Conservation (phyloP, 2,797 vertebrate genomes). For the Chiroxiphia lanceolata region DNA sequence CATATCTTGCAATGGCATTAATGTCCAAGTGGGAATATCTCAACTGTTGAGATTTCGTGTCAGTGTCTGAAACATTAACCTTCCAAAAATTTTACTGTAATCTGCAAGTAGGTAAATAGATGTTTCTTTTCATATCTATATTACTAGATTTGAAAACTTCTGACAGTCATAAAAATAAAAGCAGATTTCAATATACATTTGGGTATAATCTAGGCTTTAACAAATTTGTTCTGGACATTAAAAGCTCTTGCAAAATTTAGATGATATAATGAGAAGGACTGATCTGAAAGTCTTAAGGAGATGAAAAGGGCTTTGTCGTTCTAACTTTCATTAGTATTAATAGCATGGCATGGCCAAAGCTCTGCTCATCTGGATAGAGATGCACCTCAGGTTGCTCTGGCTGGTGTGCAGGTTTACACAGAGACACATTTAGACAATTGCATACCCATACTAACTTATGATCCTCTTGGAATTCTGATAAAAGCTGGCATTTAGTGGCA, state of each 20-base stretch:
- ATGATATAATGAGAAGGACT: neutral
- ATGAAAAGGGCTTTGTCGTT: neutral
- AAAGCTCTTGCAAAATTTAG: slow-evolving; percentile 22
- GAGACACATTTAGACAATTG: neutral
- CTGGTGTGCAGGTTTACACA: neutral
- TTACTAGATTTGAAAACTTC: neutral
- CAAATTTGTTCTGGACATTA: neutral
- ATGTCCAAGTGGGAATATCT: neutral
- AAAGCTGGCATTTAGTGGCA: neutral
- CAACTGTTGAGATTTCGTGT: neutral
- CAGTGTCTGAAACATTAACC: neutral
- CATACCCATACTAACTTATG: neutral
- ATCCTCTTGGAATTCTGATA: neutral
- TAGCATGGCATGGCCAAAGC: neutral
- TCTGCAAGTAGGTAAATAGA: neutral
- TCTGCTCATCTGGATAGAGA: neutral
- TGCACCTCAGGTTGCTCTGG: neutral
- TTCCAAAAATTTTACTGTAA: neutral
- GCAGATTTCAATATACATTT: neutral
- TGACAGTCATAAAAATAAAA: neutral
- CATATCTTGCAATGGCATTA: neutral
- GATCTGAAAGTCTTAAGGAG: slow-evolving; percentile 4
- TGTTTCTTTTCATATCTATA: neutral
- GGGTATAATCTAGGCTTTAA: neutral
- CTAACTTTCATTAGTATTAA: slow-evolving; percentile 37